These are phyloP conservation scores for Bruchidius siliquastri DNA, from an alignment of 2,888 invertebrate species.

Conservation along the genomic window DNA sequence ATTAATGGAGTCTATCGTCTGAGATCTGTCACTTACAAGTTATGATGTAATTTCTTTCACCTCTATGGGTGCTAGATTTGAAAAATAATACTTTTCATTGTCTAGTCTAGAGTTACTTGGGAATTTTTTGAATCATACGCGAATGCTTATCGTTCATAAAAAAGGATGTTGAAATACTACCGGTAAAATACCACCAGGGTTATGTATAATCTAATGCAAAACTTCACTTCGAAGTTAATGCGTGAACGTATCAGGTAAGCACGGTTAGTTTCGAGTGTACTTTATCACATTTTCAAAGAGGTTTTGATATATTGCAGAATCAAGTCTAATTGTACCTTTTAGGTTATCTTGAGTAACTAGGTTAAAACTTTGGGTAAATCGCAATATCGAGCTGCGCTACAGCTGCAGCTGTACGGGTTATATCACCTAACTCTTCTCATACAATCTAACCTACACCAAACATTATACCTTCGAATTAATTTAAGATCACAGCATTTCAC, in stretches of 20 bases:
- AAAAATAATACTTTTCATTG: too few species aligned
- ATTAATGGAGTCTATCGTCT: background rate
- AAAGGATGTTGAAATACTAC: background rate
- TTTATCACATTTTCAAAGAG: background rate
- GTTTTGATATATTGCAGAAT: background rate
- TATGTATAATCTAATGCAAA: background rate
- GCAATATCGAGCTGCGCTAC: constrained; percentile 5
- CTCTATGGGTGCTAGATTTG: too few species aligned
- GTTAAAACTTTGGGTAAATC: background rate
- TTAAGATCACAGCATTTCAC: constrained; percentile 25
- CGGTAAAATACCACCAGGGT: background rate
- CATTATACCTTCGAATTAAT: constrained; percentile 23
- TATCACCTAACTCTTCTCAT: background rate
- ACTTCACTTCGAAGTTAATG: background rate
- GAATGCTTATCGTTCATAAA: too few species aligned
- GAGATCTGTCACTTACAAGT: background rate
- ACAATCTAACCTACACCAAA: constrained; percentile 21
- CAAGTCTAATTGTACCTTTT: background rate
- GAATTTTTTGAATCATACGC: too few species aligned
- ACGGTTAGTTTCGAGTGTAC: background rate
- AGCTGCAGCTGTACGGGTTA: constrained; percentile 9
- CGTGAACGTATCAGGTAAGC: background rate
- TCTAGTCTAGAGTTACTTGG: too few species aligned
- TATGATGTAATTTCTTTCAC: background rate
- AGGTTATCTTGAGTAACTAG: background rate